Conservation (phyloP, 2,797 vertebrate species). For the Crocidura indochinensis region DNA sequence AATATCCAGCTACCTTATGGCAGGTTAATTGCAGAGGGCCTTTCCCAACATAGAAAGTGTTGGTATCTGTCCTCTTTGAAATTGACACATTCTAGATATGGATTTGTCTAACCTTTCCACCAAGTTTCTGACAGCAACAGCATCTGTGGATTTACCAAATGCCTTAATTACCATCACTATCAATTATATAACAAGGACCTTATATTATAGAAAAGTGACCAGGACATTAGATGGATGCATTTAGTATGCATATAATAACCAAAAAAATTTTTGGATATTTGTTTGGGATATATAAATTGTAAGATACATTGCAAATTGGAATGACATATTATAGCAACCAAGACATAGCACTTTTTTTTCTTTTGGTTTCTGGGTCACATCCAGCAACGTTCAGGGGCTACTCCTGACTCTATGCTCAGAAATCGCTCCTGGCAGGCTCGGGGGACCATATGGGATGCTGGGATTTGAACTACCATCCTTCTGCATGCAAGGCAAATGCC, state of each 20-base stretch:
- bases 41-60: constrained; percentile 14
- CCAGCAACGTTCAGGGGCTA: no score
- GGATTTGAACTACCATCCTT: no score
- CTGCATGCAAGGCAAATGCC: no score
- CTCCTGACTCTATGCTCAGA: no score
- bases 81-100: not conserved
- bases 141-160: constrained; percentile 57
- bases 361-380: no score
- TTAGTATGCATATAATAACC: constrained; percentile 12
- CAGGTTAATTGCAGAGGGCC: constrained; percentile 48
- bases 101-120: constrained; percentile 51
- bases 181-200: constrained; percentile 28
- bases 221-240: constrained; percentile 1
- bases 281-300: not conserved
- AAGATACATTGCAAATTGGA: constrained; percentile 6
- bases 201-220: constrained; percentile 44
- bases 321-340: no score
- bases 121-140: constrained; percentile 43
- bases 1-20: constrained; percentile 44
- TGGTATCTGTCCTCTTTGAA: constrained; percentile 30
- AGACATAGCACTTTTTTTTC: no score
- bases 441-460: no score
- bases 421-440: no score
- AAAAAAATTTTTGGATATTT: constrained; percentile 32
- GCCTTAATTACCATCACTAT: constrained; percentile 25